These are phyloP conservation scores for Odontophorus gujanensis DNA, from an alignment of 2,113 vertebrate genomes.

Conservation along the genomic window DNA sequence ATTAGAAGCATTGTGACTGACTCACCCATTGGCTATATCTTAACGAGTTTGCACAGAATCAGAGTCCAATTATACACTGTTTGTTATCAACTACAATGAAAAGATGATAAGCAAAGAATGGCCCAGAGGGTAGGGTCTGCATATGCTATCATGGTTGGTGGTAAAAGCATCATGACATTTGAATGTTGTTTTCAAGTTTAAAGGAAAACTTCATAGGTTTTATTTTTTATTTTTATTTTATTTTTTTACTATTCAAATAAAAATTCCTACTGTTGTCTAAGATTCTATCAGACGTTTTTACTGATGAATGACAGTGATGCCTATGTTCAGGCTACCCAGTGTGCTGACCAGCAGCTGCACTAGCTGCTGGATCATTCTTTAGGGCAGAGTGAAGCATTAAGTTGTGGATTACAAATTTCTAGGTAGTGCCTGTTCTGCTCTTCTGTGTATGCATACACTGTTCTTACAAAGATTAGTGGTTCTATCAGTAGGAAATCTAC, in stretches of 20 bases:
- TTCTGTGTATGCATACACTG: neutral
- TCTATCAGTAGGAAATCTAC: neutral
- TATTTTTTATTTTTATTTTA: neutral
- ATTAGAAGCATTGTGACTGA: constrained; percentile 33
- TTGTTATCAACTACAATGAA: constrained; percentile 40
- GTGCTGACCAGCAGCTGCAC: neutral
- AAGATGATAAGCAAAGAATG: constrained; percentile 4
- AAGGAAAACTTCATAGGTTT: neutral
- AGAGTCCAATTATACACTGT: constrained; percentile 48
- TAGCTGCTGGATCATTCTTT: neutral
- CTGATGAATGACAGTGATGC: neutral
- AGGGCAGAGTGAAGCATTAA: neutral
- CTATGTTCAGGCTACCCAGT: neutral
- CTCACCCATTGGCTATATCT: constrained; percentile 40
- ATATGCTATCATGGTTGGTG: neutral
- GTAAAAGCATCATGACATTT: neutral
- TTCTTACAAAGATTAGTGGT: neutral
- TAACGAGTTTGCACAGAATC: constrained; percentile 52
- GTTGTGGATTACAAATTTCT: neutral
- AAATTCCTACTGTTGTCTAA: neutral
- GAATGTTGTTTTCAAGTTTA: constrained; percentile 30
- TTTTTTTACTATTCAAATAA: neutral
- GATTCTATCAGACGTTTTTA: neutral
- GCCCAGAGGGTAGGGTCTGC: neutral
- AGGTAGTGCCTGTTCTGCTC: rapidly evolving